Percentiles rank a stretch among this genome's conserved stretches.
Evolutionary conservation across 2,113 vertebrate genomes (phyloP).

Genomic region (Oceanites oceanicus): DNA sequence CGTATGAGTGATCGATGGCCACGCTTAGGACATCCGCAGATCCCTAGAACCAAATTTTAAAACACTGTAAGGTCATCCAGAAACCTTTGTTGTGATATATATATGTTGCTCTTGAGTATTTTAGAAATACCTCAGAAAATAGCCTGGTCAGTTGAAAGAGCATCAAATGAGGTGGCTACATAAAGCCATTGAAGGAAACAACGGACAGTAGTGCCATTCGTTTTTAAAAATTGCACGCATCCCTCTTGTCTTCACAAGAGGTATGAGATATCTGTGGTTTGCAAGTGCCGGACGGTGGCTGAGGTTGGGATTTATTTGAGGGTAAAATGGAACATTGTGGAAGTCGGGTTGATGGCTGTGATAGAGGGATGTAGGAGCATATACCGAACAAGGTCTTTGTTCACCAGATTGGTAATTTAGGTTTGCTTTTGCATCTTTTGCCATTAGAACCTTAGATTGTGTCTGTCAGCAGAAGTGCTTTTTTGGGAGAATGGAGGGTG

Average conservation of each 20-base stretch:
- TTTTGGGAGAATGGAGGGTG: neutral
- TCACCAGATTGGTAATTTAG: neutral
- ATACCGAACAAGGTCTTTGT: neutral
- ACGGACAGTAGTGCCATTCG: rapidly evolving
- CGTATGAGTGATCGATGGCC: rapidly evolving
- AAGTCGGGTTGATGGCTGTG: neutral
- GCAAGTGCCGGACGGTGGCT: neutral
- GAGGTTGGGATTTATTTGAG: neutral
- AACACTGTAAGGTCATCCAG: neutral
- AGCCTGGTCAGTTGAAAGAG: neutral
- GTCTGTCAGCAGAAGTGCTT: neutral
- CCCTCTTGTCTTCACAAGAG: neutral
- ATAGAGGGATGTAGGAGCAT: neutral
- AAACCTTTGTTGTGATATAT: neutral
- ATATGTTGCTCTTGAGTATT: neutral
- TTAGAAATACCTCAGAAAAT: neutral
- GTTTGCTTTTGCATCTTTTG: neutral
- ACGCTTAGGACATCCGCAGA: neutral
- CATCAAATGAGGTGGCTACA: neutral
- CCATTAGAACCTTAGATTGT: neutral
- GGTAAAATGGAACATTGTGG: neutral
- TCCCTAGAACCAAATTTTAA: neutral
- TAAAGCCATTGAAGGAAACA: neutral
- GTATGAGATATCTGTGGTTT: neutral
- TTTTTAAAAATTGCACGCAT: neutral